Evolutionary conservation across 2,888 invertebrate genomes (phyloP), one percentile per base, ranked within the genome.

Genomic region (Macroteleia sp.): DNA sequence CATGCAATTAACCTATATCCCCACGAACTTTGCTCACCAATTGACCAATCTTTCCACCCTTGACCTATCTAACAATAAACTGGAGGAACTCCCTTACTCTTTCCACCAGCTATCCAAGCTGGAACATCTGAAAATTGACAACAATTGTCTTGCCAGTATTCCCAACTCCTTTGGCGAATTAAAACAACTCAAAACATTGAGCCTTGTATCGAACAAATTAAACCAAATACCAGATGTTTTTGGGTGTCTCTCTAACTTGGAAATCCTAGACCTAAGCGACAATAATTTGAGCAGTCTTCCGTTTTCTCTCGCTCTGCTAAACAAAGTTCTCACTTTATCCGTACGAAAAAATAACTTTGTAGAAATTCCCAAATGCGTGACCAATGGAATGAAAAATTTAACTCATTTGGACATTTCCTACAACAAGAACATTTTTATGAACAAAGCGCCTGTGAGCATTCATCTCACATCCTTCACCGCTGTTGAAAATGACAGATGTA

Each of bases 191-290:
- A 54, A 79, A 39, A 82, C 76, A 17, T 36, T 93, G 46, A 93
- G 93, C 84, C 71, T 93, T 0, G 93, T 93, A 73, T 85, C 92
- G 50, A 93, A 93, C 80, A 80, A 90, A 25, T 84, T 93, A 14
- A 80, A 83, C 81, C 89, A 91, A 57, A 39, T 91, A 12, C 84
- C 86, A 0, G 66, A 80, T 25, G 17, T 39, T 14, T 19, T 87
- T 8, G 44, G 19, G 9, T 30, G 39, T 12, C 61, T 87, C n/a
- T n/a, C 59, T 0, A 83, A 71, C 19, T 82, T 90, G 28, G 57
- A 79, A 48, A 83, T 75, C 50, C 32, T 90, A 14, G 82, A 88
- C 76, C 41, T 88, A 1, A 30, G 28, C 10, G 28, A 34, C 3
- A 80, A 80, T n/a, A 30, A 42, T 5, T 32, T 80, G 3, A 22